Base-by-base conservation (phyloP, 2,797 vertebrate species). In the Poeciliopsis infans region DNA sequence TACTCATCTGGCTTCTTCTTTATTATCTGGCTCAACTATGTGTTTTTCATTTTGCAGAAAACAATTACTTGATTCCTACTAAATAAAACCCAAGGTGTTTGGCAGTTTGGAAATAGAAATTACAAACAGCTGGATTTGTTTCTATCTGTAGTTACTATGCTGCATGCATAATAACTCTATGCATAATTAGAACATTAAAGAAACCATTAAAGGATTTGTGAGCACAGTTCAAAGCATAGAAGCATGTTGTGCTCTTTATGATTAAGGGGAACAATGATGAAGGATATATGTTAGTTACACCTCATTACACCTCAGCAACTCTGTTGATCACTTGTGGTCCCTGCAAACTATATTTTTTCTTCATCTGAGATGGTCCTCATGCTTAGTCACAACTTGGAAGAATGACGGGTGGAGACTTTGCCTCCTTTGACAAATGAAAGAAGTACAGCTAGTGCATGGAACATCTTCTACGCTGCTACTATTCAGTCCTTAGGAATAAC, bases 171-270 rank as follows among this genome's bases (percentile, higher is more conserved):
- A 41, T 41, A 41, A 8, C 7, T 41, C 0, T 7, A 41, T 41
- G 39, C 5, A 41, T 41, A 41, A 41, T 88, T 49, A 72, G 16
- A 84, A 75, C 75, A 79, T 79, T 87, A 47, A 75, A 81, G 75
- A 87, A 84, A 85, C 75, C 64, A 73, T 79, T 46, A 66, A 81
- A 82, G 55, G 66, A 77, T 87, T 49, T 86, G 64, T 79, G 74
- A 83, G 86, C 47, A 43, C 61, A 45, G 46, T 79, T 77, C 72
- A 31, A 57, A 28, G n/a, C n/a, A 91, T 91, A 84, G 89, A 90
- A 85, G 85, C 68, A 93, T 80, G 11, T 20, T 0, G n/a, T 85
- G 87, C 90, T 90, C 88, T 76, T 86, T 81, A 71, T 81, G 39
- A 68, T 80, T 81, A 77, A 80, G 18, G 83, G 45, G 68, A 79